Percentiles rank a stretch among this genome's conserved stretches.
phyloP scores from a whole-genome alignment of 1,140 invertebrate species.

The Drosophila murphyi region DNA sequence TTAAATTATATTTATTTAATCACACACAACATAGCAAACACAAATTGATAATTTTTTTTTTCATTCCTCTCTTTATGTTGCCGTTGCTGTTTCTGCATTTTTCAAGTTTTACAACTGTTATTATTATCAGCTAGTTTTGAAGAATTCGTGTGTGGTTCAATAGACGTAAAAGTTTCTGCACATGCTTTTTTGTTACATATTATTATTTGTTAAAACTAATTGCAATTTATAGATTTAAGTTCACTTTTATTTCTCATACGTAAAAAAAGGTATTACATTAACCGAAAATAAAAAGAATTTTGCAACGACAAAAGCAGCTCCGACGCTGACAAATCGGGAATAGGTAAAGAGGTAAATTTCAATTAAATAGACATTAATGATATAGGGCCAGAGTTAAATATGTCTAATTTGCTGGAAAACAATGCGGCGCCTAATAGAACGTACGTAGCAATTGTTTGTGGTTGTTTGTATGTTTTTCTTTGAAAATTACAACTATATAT shows the following conservation, averaged over 20 bases:
- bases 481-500: conserved; percentile 76
- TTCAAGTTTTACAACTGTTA: conserved; percentile 75
- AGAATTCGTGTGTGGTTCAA: conserved; percentile 29
- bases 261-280: conserved; percentile 41
- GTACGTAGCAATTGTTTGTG: conserved; percentile 37
- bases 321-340: conserved; percentile 9
- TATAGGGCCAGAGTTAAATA: conserved; percentile 15
- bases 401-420: conserved; percentile 45
- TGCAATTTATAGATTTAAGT: conserved; percentile 25
- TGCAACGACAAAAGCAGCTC: conserved; percentile 22
- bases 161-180: conserved; percentile 42
- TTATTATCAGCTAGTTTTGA: conserved; percentile 58
- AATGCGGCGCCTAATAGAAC: conserved; percentile 43
- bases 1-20: conserved; percentile 81
- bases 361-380: conserved; percentile 27
- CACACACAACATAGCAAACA: conserved; percentile 77
- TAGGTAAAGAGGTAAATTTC: neutral
- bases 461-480: conserved; percentile 45
- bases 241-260: conserved; percentile 24
- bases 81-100: conserved; percentile 52
- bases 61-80: conserved; percentile 14
- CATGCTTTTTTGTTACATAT: conserved; percentile 5
- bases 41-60: conserved; percentile 63
- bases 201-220: conserved; percentile 19
- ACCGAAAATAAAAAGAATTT: conserved; percentile 24